Percentiles rank a stretch among this genome's conserved stretches.
phyloP scores from a whole-genome alignment of 1,140 invertebrate species.

The Grapholita molesta region DNA sequence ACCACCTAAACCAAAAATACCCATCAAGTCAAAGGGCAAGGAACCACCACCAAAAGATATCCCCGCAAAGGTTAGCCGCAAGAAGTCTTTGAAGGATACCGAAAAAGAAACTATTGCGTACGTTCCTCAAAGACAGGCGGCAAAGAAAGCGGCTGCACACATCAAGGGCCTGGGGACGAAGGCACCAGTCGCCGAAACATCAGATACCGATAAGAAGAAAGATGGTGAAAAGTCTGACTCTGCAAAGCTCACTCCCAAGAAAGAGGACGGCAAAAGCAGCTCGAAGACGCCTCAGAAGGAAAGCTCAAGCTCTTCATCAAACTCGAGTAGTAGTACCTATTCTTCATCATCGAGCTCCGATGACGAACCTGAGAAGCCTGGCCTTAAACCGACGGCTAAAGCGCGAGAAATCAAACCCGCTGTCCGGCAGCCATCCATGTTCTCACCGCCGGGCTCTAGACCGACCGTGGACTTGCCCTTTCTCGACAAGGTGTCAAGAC shows the following conservation, averaged over 20 bases:
- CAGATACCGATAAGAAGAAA: constrained; percentile 72
- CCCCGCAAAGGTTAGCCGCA: constrained; percentile 75
- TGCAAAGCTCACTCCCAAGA: constrained; percentile 58
- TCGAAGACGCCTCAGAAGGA: constrained; percentile 53
- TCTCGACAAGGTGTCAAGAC: constrained; percentile 80
- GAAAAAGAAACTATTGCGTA: constrained; percentile 87
- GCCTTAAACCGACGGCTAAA: constrained; percentile 62
- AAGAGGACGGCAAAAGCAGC: constrained; percentile 60
- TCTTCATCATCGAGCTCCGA: constrained; percentile 77
- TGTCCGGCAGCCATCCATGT: constrained; percentile 59
- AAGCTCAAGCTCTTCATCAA: constrained; percentile 72
- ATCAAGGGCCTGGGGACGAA: constrained; percentile 87
- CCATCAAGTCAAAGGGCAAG: constrained; percentile 58
- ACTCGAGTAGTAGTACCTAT: constrained; percentile 68
- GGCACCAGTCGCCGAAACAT: constrained; percentile 71
- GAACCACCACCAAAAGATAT: constrained; percentile 49
- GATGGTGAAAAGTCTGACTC: constrained; percentile 54
- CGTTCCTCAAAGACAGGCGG: constrained; percentile 93
- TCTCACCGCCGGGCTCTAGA: constrained; percentile 69
- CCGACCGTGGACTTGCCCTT: constrained; percentile 79
- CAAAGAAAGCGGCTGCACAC: constrained; percentile 93
- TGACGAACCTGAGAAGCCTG: constrained; percentile 69
- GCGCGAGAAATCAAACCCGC: constrained; percentile 64
- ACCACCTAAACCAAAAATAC: constrained; percentile 57
- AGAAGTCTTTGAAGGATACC: constrained; percentile 72